Base-by-base conservation (phyloP, 2,888 invertebrate genomes). In the Adelognathus sp. region DNA sequence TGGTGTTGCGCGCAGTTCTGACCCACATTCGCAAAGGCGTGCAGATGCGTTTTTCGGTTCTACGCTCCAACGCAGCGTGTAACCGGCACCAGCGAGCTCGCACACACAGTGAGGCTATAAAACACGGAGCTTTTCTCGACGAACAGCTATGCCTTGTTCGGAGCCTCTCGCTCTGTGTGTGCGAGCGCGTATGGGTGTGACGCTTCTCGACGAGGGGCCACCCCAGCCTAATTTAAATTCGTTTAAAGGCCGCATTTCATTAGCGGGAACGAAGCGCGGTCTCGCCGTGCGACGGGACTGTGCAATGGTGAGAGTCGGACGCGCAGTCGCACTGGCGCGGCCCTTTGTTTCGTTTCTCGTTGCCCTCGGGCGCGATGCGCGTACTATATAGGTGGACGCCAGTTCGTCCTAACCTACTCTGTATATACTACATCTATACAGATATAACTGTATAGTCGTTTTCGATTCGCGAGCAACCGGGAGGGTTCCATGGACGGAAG, bases 231-330 rank as follows among this genome's bases (percentile, higher is more conserved):
- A 87, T 88, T 88, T 85, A 82, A 87, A 88, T 88, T 83, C 82
- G 81, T 85, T 87, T 85, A 85, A 86, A 86, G 81, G 82, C 81
- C 81, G 82, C 81, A 81, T 83, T 85, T 86, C 82, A 85, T 87
- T 81, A 82, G 80, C 78, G 46, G 54, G 50, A 73, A 74, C 60
- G 70, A 75, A 66, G 64, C 66, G 67, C 67, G 74, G 74, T 73
- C 72, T 70, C 76, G 74, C 56, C 61, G 70, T 72, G 56, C 60
- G 76, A 77, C 60, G 75, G 56, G 58, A 36, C 67, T 66, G n/a
- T n/a, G n/a, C n/a, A n/a, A n/a, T 41, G 63, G 60, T 70, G 50
- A 46, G 61, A 63, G 72, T n/a, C 73, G 50, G 73, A 72, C 52
- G 75, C 77, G 76, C 76, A 76, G 69, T 18, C 79, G 79, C 78